Percentiles rank a stretch among this genome's conserved stretches.
phyloP scores from a whole-genome alignment of 2,888 invertebrate species.

The Magallana nippona region DNA sequence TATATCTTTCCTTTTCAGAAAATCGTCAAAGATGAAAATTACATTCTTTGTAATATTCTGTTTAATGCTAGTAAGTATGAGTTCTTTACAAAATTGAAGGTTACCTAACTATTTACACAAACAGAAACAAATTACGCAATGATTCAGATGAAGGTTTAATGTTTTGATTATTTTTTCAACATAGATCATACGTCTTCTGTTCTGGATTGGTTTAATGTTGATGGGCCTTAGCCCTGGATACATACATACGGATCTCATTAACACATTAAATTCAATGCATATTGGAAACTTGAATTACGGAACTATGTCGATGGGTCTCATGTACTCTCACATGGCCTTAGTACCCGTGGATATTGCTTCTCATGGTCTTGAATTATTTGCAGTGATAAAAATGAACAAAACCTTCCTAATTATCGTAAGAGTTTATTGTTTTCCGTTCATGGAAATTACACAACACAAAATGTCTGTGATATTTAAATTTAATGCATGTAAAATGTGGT shows the following conservation, averaged over 20 bases:
- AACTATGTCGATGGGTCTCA: background rate
- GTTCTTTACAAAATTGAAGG: no score
- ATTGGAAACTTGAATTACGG: background rate
- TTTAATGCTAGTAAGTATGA: conserved; percentile 1
- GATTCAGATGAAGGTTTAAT: no score
- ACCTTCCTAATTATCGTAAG: background rate
- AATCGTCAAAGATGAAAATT: background rate
- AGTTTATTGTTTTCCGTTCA: background rate
- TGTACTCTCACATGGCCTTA: conserved; percentile 17
- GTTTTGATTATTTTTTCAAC: no score
- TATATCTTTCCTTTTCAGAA: background rate
- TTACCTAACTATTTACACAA: no score
- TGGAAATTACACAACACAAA: no score
- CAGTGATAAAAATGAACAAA: background rate
- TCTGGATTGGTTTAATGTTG: background rate
- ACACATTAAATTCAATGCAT: background rate
- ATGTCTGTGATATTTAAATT: no score
- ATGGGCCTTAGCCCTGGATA: conserved; percentile 13
- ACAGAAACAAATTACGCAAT: no score
- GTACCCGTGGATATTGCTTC: conserved; percentile 4
- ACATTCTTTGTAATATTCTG: background rate
- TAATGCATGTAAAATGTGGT: no score
- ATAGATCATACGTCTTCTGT: background rate
- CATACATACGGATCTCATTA: background rate
- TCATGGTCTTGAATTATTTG: background rate